Conservation (phyloP, 2,113 vertebrate genomes). For the Myotis lucifugus region DNA sequence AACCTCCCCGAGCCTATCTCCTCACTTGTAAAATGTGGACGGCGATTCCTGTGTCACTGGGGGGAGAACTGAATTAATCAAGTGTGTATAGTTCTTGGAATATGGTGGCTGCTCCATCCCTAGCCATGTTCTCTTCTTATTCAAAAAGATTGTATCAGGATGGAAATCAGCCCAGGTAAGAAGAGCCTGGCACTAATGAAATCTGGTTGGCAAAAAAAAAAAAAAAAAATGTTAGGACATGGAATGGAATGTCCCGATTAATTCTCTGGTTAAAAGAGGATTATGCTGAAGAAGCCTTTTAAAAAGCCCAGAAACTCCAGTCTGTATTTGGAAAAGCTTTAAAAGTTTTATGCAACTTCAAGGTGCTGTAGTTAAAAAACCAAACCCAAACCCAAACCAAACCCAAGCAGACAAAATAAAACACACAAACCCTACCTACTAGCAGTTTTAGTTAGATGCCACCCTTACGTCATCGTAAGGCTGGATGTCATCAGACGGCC, state of each 20-base stretch:
- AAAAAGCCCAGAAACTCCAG: background rate
- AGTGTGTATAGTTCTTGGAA: background rate
- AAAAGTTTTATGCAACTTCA: background rate
- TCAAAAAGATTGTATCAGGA: background rate
- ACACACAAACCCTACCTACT: background rate
- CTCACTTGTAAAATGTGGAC: background rate
- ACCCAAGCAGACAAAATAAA: background rate
- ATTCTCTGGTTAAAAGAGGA: slow-evolving; percentile 18
- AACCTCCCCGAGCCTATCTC: background rate
- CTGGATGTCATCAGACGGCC: background rate
- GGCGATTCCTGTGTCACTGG: background rate
- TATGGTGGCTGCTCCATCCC: background rate
- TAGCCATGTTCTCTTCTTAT: background rate
- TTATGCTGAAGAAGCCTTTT: background rate
- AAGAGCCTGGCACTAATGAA: background rate
- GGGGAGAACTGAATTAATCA: background rate
- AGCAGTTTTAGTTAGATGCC: background rate
- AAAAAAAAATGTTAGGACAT: background rate
- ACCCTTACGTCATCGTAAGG: background rate
- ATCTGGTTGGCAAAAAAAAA: background rate
- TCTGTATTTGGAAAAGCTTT: background rate
- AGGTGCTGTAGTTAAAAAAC: background rate
- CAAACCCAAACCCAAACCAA: background rate
- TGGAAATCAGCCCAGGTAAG: background rate
- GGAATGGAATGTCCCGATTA: slow-evolving; percentile 5